Conservation (phyloP, 2,113 vertebrate species). For the Erpornis zantholeuca region DNA sequence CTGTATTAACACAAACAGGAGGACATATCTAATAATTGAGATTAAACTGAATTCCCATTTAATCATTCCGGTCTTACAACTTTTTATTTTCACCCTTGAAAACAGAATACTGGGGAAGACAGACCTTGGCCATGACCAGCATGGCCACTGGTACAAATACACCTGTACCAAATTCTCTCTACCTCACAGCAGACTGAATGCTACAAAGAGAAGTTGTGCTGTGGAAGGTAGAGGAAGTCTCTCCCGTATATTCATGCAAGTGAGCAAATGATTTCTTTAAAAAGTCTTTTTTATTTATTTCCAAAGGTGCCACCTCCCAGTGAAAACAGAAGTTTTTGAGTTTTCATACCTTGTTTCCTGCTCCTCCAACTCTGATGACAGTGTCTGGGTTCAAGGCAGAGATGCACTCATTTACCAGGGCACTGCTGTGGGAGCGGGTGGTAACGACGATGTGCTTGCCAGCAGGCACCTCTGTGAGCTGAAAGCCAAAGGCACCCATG, state of each 20-base stretch:
- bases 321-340: neutral
- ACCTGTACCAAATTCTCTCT: neutral
- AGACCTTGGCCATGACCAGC: neutral
- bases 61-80: neutral
- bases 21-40: neutral
- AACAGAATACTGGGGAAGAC: neutral
- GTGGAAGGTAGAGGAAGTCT: neutral
- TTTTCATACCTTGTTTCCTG: slow-evolving; percentile 91
- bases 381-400: slow-evolving; percentile 88
- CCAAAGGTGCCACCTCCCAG: neutral
- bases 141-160: neutral
- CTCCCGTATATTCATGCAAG: neutral
- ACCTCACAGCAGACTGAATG: neutral
- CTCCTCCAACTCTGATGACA: slow-evolving; percentile 90
- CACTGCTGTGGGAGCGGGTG: slow-evolving; percentile 92
- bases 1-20: neutral
- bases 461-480: slow-evolving; percentile 85
- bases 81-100: neutral
- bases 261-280: neutral
- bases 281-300: neutral
- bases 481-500: slow-evolving; percentile 90
- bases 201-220: neutral
- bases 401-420: slow-evolving; percentile 87
- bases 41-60: neutral
- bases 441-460: slow-evolving; percentile 88